Percentiles rank a stretch among this genome's conserved stretches.
Conservation (phyloP, 2,797 vertebrate genomes). For the Chaunax sp. region DNA sequence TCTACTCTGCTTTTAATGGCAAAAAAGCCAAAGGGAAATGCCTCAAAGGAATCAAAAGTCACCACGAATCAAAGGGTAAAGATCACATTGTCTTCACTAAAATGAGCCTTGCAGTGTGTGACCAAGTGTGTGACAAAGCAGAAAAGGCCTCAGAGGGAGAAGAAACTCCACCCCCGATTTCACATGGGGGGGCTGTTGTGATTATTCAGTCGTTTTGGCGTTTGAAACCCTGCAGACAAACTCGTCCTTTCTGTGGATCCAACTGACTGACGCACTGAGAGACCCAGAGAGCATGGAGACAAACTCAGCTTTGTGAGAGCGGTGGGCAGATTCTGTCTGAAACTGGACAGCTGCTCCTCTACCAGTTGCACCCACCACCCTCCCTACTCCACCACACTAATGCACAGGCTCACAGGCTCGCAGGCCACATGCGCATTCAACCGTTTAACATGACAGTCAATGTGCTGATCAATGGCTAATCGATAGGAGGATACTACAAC, state of each 20-base stretch:
- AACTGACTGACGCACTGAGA: slow-evolving; percentile 48
- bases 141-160: slow-evolving; percentile 63
- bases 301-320: slow-evolving; percentile 80
- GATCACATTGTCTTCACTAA: slow-evolving; percentile 54
- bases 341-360: slow-evolving; percentile 79
- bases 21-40: not conserved
- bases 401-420: slow-evolving; percentile 56
- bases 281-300: slow-evolving; percentile 57
- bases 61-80: slow-evolving; percentile 50
- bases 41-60: slow-evolving; percentile 57
- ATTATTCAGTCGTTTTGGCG: slow-evolving; percentile 69
- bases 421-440: slow-evolving; percentile 48
- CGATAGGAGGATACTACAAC: slow-evolving; percentile 40
- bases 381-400: not conserved
- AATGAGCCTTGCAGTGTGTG: slow-evolving; percentile 58
- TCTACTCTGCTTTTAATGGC: not conserved
- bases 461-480: slow-evolving; percentile 21
- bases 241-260: slow-evolving; percentile 69
- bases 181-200: slow-evolving; percentile 58
- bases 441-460: slow-evolving; percentile 53
- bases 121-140: slow-evolving; percentile 71
- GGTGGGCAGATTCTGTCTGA: slow-evolving; percentile 59
- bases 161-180: slow-evolving; percentile 65
- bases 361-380: slow-evolving; percentile 52
- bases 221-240: slow-evolving; percentile 73